These are phyloP conservation scores for Trachelipus rathkii DNA, from an alignment of 1,140 invertebrate species.

Conservation along the genomic window DNA sequence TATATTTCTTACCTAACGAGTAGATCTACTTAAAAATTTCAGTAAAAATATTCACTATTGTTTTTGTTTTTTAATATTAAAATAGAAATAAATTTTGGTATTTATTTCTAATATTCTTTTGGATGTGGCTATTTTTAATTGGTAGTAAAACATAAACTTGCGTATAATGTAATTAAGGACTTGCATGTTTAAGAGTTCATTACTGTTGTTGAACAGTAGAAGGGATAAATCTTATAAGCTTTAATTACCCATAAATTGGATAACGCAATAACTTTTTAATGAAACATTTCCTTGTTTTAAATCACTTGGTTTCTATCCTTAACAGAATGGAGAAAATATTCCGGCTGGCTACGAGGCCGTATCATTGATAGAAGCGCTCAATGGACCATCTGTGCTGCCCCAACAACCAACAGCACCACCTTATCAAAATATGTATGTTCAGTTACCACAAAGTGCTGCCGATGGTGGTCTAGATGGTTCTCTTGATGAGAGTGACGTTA, in stretches of 20 bases:
- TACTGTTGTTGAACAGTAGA: not conserved
- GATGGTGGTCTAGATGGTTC: not conserved
- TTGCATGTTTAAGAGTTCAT: no score
- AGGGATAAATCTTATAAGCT: not conserved
- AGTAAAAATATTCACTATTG: no score
- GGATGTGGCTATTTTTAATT: no score
- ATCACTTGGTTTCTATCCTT: not conserved
- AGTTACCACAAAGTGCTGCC: conserved; percentile 32
- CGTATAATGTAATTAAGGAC: no score
- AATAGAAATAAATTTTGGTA: no score
- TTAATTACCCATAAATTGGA: conserved; percentile 25
- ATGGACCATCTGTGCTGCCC: conserved; percentile 73
- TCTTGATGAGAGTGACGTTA: not conserved
- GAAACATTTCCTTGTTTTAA: conserved; percentile 19
- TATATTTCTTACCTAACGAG: no score
- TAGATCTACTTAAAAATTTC: no score
- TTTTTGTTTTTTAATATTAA: no score
- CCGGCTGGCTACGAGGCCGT: conserved; percentile 91
- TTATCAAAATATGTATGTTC: conserved; percentile 35
- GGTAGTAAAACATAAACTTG: no score
- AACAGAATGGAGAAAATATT: conserved; percentile 61
- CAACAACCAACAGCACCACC: conserved; percentile 55
- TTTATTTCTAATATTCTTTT: no score
- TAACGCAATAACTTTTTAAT: conserved; percentile 27
- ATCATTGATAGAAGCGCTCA: conserved; percentile 95